Conservation (phyloP, 2,888 invertebrate genomes). For the Stenotaenia linearis region DNA sequence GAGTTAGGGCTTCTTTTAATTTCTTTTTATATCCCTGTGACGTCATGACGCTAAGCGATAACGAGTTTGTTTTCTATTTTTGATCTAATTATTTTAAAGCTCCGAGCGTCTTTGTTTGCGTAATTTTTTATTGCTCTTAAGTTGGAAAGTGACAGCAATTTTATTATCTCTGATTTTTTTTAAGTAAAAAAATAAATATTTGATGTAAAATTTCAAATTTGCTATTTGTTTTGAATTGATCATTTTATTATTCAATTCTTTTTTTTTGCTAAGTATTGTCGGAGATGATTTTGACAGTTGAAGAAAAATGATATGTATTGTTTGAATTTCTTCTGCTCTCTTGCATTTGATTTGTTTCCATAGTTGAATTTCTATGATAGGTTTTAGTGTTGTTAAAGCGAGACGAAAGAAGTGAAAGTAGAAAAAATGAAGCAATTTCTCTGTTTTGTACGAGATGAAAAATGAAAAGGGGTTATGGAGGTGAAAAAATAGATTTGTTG, state of each 20-base stretch:
- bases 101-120: not conserved
- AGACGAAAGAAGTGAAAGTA: not conserved
- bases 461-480: not conserved
- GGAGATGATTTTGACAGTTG: not conserved
- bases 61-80: conserved; percentile 14
- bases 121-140: not conserved
- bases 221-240: too few species aligned
- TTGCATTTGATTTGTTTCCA: not conserved
- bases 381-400: not conserved
- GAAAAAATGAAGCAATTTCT: not conserved
- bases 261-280: not conserved
- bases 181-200: not conserved
- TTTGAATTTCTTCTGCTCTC: not conserved
- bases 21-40: not conserved
- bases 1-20: not conserved
- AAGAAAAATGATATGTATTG: not conserved
- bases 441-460: not conserved
- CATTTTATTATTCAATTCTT: too few species aligned
- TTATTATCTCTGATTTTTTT: too few species aligned
- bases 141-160: not conserved
- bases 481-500: not conserved
- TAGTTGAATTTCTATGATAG: not conserved
- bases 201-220: too few species aligned
- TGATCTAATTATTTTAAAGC: not conserved
- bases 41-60: not conserved